Evolutionary conservation across 2,113 vertebrate species (phyloP).

Genomic region (Neotoma lepida): DNA sequence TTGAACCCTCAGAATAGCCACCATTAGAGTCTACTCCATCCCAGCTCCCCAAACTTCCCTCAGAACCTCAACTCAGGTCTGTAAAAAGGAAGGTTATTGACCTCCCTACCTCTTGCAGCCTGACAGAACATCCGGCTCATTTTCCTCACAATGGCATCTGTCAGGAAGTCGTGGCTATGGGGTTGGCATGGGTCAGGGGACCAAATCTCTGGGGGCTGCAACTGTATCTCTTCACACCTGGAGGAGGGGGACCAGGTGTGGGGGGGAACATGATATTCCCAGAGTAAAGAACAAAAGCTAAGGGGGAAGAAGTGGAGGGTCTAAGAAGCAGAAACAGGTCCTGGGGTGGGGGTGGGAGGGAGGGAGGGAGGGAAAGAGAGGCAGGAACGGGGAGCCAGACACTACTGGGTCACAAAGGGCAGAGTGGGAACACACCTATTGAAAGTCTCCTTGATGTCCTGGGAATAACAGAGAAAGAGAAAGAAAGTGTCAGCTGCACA

Average conservation of each 20-base stretch:
- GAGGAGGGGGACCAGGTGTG: slow-evolving; percentile 67
- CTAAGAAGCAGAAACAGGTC: slow-evolving; percentile 65
- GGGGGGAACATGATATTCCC: slow-evolving; percentile 64
- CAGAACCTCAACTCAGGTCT: slow-evolving; percentile 29
- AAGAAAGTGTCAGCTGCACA: slow-evolving; percentile 70
- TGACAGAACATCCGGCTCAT: slow-evolving; percentile 85
- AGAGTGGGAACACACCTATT: slow-evolving; percentile 81
- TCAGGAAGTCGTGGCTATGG: slow-evolving; percentile 85
- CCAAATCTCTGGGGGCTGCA: slow-evolving; percentile 84
- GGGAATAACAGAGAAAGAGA: slow-evolving; percentile 51
- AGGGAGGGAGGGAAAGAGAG: slow-evolving; percentile 62
- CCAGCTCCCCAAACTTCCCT: neutral
- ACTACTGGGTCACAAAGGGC: slow-evolving; percentile 19
- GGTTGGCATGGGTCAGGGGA: slow-evolving; percentile 83
- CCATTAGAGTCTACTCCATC: neutral
- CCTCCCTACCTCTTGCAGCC: slow-evolving; percentile 81
- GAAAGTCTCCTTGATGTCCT: slow-evolving; percentile 88
- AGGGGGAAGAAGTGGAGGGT: slow-evolving; percentile 57
- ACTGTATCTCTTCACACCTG: slow-evolving; percentile 85
- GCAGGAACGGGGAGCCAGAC: slow-evolving; percentile 46
- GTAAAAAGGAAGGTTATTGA: slow-evolving; percentile 56
- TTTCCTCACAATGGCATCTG: slow-evolving; percentile 85
- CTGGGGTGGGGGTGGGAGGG: slow-evolving; percentile 67
- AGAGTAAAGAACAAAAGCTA: slow-evolving; percentile 58
- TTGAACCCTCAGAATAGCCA: neutral